Evolutionary conservation across 2,888 invertebrate genomes (phyloP), one percentile per base, ranked within the genome.

Genomic region (Drosophila austrosaltans): DNA sequence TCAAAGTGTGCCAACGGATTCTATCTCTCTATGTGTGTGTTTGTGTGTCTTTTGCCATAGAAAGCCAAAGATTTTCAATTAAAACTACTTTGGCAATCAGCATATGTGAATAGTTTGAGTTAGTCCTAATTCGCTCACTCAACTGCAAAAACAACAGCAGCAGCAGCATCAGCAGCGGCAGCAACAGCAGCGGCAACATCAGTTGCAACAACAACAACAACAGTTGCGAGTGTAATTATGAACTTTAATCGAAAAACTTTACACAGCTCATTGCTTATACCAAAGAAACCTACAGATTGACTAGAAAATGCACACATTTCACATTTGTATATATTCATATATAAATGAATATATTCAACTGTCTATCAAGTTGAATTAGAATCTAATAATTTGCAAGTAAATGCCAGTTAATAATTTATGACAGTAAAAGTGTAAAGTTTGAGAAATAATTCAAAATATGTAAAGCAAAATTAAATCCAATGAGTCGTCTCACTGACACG

Each of bases 181-280:
- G 6, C 36, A 36, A 2, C 40, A 4, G 12, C n/a, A n/a, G n/a
- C 40, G n/a, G n/a, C 40, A 40, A 61, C 66, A 42, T 16, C 66
- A 44, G 61, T 75, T 69, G 67, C 39, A 58, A 53, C 25, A 10
- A 53, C 25, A 12, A 0, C 44, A 16, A 59, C 67, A 66, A 65
- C 72, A 76, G 68, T 74, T 78, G 87, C 77, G 82, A 82, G 72
- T 79, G 85, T 85, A 86, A 86, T 86, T 86, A 86, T 86, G 88
- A 86, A 86, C 83, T 86, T 86, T 76, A 86, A 86, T 86, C 86
- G 88, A 88, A 86, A 86, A 86, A 86, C 65, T 87, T 86, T 87
- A 72, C 68, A 81, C 81, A 84, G 75, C 77, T 79, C 87, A 87
- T 87, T 87, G 85, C 87, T 81, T 82, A 82, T 81, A 78, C 76